Evolutionary conservation across 2,113 vertebrate genomes (phyloP), one percentile per base, ranked within the genome.

Genomic region (Micromys minutus): DNA sequence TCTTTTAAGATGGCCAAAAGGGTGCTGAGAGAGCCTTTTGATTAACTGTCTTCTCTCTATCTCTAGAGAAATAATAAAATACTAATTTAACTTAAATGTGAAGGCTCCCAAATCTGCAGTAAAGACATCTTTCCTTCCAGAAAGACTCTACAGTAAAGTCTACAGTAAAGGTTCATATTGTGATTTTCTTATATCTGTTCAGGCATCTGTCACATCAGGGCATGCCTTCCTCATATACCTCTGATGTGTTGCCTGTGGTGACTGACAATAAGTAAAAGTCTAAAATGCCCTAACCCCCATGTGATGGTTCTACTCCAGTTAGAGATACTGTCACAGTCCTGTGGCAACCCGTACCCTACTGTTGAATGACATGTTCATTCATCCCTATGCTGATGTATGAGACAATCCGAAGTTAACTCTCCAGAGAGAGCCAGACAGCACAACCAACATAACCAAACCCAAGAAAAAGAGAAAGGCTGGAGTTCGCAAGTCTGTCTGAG

Each of bases 1-100:
- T 89, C 50, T 86, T 93, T 87, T 24, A 86, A 83, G 36, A 89
- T 39, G 21, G 57, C 52, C 77, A 52, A 69, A 93, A 76, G 19
- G 89, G 93, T 55, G 13, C 47, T 24, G 31, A 87, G 42, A 92
- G 87, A 59, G 4, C 19, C 24, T 7, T 89, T 4, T 61, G 79
- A 65, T 39, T 24, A 89, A 57, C 52, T 34, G 5, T 80, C 77
- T 9, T 55, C 31, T 42, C 12, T n/a, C 50, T 55, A 13, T n/a
- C 77, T 80, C 50, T n/a, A 80, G 22, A 83, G 55, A 24, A 13
- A 15, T 42, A 22, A 61, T 26, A 26, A 42, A 83, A 26, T 24
- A 42, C 24, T 76, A 47, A 47, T 76, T 76, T 29, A 47, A 52
- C 31, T 65, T 61, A 42, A 42, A 84, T 94, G 90, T n/a, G 22